phyloP scores from a whole-genome alignment of 2,888 invertebrate genomes.

The Nymphalis c-album region DNA sequence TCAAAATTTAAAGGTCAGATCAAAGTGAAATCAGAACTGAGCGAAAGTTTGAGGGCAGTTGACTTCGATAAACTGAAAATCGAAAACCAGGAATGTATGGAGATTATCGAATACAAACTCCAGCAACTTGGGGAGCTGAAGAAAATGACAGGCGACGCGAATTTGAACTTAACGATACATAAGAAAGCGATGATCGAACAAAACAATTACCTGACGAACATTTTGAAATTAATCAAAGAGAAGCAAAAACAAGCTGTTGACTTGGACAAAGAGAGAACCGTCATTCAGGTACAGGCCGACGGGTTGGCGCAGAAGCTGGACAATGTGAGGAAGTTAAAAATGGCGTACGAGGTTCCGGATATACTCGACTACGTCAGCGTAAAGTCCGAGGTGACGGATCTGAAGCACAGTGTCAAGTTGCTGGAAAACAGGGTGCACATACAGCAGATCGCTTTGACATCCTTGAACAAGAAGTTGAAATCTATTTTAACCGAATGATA shows the following conservation, averaged over 20 bases:
- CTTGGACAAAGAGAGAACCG: slow-evolving; percentile 65
- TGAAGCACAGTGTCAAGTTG: slow-evolving; percentile 65
- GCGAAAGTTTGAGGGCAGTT: slow-evolving; percentile 80
- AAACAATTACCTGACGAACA: slow-evolving; percentile 62
- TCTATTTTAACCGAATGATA: slow-evolving; percentile 31
- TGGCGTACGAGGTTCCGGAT: slow-evolving; percentile 78
- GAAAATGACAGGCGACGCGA: slow-evolving; percentile 81
- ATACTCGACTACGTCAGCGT: slow-evolving; percentile 81
- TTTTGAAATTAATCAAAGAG: slow-evolving; percentile 63
- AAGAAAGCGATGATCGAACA: slow-evolving; percentile 81
- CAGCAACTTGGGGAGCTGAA: slow-evolving; percentile 79
- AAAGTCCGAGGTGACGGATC: slow-evolving; percentile 73
- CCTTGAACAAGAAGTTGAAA: slow-evolving; percentile 58
- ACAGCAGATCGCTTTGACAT: slow-evolving; percentile 64
- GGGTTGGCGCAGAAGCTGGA: slow-evolving; percentile 59
- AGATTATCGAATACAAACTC: slow-evolving; percentile 79
- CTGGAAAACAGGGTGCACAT: slow-evolving; percentile 62
- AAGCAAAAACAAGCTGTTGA: slow-evolving; percentile 65
- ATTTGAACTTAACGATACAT: slow-evolving; percentile 77
- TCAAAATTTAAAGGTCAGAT: slow-evolving; percentile 79
- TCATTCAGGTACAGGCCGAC: slow-evolving; percentile 65
- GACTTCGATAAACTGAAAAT: slow-evolving; percentile 85
- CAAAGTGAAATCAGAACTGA: slow-evolving; percentile 79
- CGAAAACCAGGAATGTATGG: slow-evolving; percentile 78
- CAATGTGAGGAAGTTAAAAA: slow-evolving; percentile 61